Base-by-base conservation (phyloP, 1,140 invertebrate genomes). In the Musca vetustissima region DNA sequence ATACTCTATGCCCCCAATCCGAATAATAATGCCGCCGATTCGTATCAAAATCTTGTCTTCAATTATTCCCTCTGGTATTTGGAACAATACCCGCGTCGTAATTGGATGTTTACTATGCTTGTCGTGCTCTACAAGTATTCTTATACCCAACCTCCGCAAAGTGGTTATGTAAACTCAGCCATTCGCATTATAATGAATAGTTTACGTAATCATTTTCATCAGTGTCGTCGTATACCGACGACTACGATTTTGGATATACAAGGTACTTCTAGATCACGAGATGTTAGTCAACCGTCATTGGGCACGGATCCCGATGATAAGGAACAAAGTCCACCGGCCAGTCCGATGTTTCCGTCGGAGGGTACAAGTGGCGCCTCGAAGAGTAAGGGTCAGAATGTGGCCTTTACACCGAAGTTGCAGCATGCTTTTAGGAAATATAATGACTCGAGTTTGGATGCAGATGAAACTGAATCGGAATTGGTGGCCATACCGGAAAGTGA, bases 71-170 rank as follows among this genome's bases (percentile, higher is more conserved):
- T 98, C 9, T 97, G 94, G 93, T 89, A 90, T 74, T 83, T 98
- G 64, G 93, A 96, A 76, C 88, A 92, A 7, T 90, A 94, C 79
- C 89, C 91, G 2, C 86, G 97, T 19, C 86, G 93, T 66, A 92
- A 92, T 69, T 99, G 98, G 98, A 87, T 99, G 17, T 92, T 94
- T 85, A 88, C 96, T 21, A 79, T 98, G 17, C 88, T 98, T n/a
- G 94, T 98, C 13, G 89, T 99, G 70, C 85, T 99, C 0, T 99
- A 99, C 78, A 99, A 99, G 93, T 98, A 98, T 82, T 92, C 96
- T 73, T 98, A 98, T 79, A 92, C 89, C 67, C 89, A 89, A 65
- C 90, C 91, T n/a, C 89, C 92, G 0, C 85, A 93, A 71, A 93
- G 90, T 75, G 88, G 86, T 25, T 91, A 94, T 74, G 87, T 97